phyloP scores from a whole-genome alignment of 2,113 vertebrate species.

The Onychorhynchus coronatus region DNA sequence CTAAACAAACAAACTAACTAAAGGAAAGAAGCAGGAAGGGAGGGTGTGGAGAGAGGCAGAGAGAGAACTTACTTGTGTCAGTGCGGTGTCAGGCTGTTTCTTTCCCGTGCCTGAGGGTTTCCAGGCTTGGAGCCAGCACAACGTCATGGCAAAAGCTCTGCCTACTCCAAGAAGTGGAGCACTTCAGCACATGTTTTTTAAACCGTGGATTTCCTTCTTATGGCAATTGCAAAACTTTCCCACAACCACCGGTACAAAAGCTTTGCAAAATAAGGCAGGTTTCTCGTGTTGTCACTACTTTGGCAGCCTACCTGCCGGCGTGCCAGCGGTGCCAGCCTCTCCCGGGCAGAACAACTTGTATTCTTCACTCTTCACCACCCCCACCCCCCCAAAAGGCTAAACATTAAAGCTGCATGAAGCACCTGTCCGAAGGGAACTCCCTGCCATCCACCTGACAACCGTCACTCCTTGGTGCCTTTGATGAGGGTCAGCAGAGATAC shows the following conservation, averaged over 20 bases:
- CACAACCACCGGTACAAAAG: neutral
- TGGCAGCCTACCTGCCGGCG: neutral
- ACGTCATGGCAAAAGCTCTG: neutral
- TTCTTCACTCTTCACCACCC: neutral
- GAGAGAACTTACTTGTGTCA: conserved; percentile 47
- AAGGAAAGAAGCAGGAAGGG: neutral
- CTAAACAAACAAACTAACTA: neutral
- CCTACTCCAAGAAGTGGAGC: neutral
- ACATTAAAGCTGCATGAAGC: neutral
- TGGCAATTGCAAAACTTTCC: neutral
- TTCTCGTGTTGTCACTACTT: neutral
- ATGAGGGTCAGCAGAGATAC: neutral
- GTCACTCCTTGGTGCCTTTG: neutral
- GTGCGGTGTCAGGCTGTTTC: neutral
- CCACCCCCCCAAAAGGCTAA: too few relatives aligned
- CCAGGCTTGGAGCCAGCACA: conserved; percentile 5
- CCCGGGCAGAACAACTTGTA: neutral
- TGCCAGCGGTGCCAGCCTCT: neutral
- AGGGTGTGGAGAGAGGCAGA: neutral
- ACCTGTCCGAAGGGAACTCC: neutral
- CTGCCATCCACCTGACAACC: neutral
- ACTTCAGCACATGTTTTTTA: neutral
- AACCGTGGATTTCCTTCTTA: conserved; percentile 34
- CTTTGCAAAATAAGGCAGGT: neutral
- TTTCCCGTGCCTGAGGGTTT: neutral